These are phyloP conservation scores for Eulithis testata DNA, from an alignment of 2,888 invertebrate species.

Conservation along the genomic window DNA sequence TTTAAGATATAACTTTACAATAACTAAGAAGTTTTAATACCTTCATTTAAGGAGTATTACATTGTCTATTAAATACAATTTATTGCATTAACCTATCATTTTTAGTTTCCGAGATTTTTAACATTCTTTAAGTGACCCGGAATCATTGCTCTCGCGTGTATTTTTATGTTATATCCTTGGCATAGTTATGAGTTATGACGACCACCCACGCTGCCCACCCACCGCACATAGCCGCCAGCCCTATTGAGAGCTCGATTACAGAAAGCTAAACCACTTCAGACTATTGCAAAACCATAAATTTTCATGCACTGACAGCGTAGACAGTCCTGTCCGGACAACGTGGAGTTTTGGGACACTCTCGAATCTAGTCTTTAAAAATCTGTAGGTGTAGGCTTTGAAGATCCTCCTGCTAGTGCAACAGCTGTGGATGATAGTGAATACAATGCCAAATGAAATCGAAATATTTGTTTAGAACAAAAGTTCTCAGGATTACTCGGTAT, in stretches of 20 bases:
- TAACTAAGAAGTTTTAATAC: too few species aligned
- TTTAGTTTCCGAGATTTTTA: too few species aligned
- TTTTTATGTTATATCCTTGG: slow-evolving; percentile 23
- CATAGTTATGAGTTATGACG: slow-evolving; percentile 33
- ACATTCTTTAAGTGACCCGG: too few species aligned
- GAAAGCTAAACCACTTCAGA: slow-evolving; percentile 21
- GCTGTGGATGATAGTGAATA: too few species aligned
- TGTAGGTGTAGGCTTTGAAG: too few species aligned
- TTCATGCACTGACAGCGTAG: not conserved
- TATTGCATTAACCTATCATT: too few species aligned
- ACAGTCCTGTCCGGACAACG: too few species aligned
- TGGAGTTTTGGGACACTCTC: slow-evolving; percentile 6
- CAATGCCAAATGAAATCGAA: not conserved
- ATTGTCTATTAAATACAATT: too few species aligned
- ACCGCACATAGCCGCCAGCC: slow-evolving; percentile 24
- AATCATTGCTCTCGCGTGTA: too few species aligned
- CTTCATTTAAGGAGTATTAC: too few species aligned
- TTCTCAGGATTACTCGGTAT: slow-evolving; percentile 13
- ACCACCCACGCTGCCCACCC: slow-evolving; percentile 33
- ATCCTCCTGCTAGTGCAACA: too few species aligned
- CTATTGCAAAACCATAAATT: slow-evolving; percentile 18
- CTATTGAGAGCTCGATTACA: slow-evolving; percentile 26
- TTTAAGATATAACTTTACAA: too few species aligned
- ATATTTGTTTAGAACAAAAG: not conserved
- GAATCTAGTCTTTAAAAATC: not conserved